Base-by-base conservation (phyloP, 2,113 vertebrate species). In the Lophius piscatorius region DNA sequence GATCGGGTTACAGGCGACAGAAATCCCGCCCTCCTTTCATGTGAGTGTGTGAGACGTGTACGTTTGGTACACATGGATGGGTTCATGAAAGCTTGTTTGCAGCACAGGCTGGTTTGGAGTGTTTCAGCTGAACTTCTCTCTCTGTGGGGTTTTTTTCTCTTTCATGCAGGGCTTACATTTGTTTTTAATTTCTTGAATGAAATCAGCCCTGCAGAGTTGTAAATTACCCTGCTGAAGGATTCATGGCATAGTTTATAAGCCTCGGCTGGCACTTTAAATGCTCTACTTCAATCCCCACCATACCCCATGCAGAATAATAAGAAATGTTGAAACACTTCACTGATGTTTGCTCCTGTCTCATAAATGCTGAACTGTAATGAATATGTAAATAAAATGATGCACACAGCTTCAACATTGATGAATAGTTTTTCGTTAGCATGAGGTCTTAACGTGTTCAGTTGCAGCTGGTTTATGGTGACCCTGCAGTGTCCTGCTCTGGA, bases 211-310 rank as follows among this genome's bases (percentile, higher is more conserved):
- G 66, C 66, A 63, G 67, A 73, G 69, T 70, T 81, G 51, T 86
- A 83, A 82, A 81, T 78, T 66, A 66, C 49, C 36, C 47, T 21
- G 46, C 66, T 70, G 81, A 85, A 74, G 65, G 60, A 60, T 83
- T 84, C 57, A 47, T 59, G 31, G 48, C 29, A 39, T 71, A 51
- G 46, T 85, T 78, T 74, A 72, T 62, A 72, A 78, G 58, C 68
- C 78, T 84, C 76, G 64, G 74, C 68, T 74, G 75, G 45, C 48
- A 50, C 59, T 42, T 83, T 77, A 49, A 81, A 84, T 58, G 66
- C 26, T 50, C 39, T 55, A 60, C 77, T 76, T 73, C 73, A 66
- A 82, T 77, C 77, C 34, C 9, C 41, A n/a, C n/a, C n/a, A n/a
- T n/a, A n/a, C 34, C 41, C 49, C 39, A 51, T 57, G 61, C 51